phyloP scores from a whole-genome alignment of 2,888 invertebrate genomes.

The Dichetophora obliterata region DNA sequence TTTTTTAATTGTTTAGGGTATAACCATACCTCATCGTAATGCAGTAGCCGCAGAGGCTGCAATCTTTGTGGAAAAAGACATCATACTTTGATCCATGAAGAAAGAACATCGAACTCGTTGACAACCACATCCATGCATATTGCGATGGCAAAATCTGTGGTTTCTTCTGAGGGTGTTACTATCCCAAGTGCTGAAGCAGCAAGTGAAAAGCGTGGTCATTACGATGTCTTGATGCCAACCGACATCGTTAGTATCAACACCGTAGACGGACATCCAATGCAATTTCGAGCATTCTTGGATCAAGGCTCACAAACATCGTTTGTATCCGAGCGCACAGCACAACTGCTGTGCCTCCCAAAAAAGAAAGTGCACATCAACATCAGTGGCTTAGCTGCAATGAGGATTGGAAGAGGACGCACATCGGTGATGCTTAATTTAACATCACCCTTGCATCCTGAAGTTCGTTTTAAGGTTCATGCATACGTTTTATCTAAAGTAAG shows the following conservation, averaged over 20 bases:
- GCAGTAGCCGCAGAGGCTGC: background rate
- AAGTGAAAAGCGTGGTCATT: no score
- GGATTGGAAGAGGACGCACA: background rate
- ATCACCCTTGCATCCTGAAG: background rate
- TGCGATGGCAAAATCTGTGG: no score
- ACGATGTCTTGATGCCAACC: background rate
- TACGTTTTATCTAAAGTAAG: conserved; percentile 29
- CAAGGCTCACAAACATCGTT: background rate
- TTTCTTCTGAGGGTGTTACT: no score
- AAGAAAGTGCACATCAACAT: background rate
- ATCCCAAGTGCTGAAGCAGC: no score
- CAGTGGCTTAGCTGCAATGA: background rate
- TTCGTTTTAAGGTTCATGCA: background rate
- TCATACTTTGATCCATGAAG: background rate
- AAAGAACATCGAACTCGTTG: background rate
- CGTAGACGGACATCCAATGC: background rate
- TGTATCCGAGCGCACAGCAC: background rate
- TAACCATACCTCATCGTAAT: background rate
- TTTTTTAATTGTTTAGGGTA: background rate
- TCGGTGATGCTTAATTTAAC: background rate
- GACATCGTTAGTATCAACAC: background rate
- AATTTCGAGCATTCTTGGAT: conserved; percentile 6
- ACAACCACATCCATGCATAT: background rate
- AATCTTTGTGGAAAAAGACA: background rate
- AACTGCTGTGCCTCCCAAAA: conserved; percentile 1